phyloP scores from a whole-genome alignment of 2,888 invertebrate species.

The Drosophila macrospina region DNA sequence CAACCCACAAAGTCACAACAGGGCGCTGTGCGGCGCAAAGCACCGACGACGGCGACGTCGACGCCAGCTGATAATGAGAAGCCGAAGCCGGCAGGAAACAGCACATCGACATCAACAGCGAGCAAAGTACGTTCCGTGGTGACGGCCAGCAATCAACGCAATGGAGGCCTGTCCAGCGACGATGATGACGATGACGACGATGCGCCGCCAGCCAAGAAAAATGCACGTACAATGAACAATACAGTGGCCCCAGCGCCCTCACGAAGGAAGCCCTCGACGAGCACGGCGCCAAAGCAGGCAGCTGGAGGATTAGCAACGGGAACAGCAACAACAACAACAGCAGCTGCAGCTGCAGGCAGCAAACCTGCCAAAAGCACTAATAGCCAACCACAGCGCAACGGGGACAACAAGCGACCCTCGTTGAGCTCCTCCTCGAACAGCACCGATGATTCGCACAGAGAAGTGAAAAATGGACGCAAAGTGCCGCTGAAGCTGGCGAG shows the following conservation, averaged over 20 bases:
- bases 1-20: constrained; percentile 64
- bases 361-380: constrained; percentile 32
- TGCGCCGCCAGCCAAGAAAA: constrained; percentile 76
- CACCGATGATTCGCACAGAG: constrained; percentile 70
- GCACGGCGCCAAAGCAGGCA: constrained; percentile 24
- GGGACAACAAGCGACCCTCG: constrained; percentile 68
- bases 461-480: constrained; percentile 69
- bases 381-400: constrained; percentile 56
- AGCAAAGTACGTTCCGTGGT: constrained; percentile 62
- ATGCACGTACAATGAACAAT: constrained; percentile 49
- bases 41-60: constrained; percentile 10
- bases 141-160: constrained; percentile 60
- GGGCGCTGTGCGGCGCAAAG: constrained; percentile 44
- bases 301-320: neutral
- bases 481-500: constrained; percentile 74
- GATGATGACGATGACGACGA: constrained; percentile 77
- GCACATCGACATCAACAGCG: constrained; percentile 49
- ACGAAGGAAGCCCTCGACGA: constrained; percentile 49
- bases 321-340: neutral
- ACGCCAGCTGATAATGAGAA: constrained; percentile 46
- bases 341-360: neutral
- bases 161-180: constrained; percentile 87
- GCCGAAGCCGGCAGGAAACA: constrained; percentile 44
- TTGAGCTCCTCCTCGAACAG: constrained; percentile 72
- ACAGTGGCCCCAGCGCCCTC: constrained; percentile 48